Evolutionary conservation across 2,888 invertebrate genomes (phyloP).

Genomic region (Neocrepidodera transversa): DNA sequence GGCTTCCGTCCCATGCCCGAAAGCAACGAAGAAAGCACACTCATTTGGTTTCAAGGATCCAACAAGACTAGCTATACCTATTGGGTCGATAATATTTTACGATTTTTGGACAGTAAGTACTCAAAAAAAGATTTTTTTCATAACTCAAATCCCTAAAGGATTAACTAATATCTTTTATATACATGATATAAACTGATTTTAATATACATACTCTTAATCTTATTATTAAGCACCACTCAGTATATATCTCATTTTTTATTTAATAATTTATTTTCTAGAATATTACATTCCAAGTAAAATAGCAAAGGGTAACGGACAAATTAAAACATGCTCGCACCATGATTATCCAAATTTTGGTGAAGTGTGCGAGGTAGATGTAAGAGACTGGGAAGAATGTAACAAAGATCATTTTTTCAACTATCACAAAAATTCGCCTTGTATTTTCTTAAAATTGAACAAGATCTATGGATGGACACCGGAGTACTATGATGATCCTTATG

Average conservation of each 20-base stretch:
- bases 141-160: too few relatives aligned
- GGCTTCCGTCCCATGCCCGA: conserved; percentile 93
- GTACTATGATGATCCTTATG: conserved; percentile 75
- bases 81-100: conserved; percentile 79
- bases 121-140: too few relatives aligned
- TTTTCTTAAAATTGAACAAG: conserved; percentile 95
- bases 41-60: conserved; percentile 93
- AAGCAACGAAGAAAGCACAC: conserved; percentile 88
- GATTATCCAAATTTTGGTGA: conserved; percentile 62
- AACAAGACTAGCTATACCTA: conserved; percentile 76
- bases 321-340: conserved; percentile 55
- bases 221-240: too few relatives aligned
- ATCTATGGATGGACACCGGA: conserved; percentile 90
- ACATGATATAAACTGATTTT: too few relatives aligned
- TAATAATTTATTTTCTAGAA: conserved; percentile 48
- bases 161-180: too few relatives aligned
- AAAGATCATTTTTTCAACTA: conserved; percentile 88
- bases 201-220: too few relatives aligned
- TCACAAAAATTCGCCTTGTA: conserved; percentile 90
- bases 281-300: conserved; percentile 59
- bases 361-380: conserved; percentile 88
- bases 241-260: too few relatives aligned
- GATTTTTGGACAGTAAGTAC: conserved; percentile 78
- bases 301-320: conserved; percentile 58
- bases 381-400: conserved; percentile 81